phyloP scores from a whole-genome alignment of 1,140 invertebrate species.

The Hyles vespertilio region DNA sequence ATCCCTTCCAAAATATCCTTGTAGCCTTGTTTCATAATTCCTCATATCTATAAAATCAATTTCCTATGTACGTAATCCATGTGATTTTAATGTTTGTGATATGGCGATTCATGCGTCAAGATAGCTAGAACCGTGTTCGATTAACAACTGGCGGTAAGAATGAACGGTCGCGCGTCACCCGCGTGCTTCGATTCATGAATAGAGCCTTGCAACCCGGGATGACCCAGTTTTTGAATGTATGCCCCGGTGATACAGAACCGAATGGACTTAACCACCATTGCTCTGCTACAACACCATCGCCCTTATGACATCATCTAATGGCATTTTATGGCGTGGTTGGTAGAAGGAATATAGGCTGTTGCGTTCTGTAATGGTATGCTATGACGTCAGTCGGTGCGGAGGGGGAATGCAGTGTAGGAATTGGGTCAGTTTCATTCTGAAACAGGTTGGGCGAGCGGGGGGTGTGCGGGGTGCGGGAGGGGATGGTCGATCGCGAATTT shows the following conservation, averaged over 20 bases:
- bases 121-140: conserved; percentile 38
- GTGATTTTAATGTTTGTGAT: neutral
- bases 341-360: conserved; percentile 41
- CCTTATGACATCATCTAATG: conserved; percentile 14
- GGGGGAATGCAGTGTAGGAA: conserved; percentile 62
- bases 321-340: conserved; percentile 18
- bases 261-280: conserved; percentile 31
- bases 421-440: conserved; percentile 75
- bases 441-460: conserved; percentile 47
- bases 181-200: conserved; percentile 71
- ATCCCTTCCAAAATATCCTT: no score
- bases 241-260: conserved; percentile 15
- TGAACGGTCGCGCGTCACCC: conserved; percentile 56
- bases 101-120: conserved; percentile 37
- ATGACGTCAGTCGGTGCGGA: conserved; percentile 66
- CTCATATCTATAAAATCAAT: no score
- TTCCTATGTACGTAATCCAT: neutral
- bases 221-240: conserved; percentile 70
- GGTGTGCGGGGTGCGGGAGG: conserved; percentile 9
- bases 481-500: conserved; percentile 42
- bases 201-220: conserved; percentile 69
- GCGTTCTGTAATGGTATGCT: conserved; percentile 22
- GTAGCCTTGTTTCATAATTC: no score
- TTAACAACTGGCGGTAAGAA: conserved; percentile 54
- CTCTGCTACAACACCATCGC: conserved; percentile 13